phyloP scores from a whole-genome alignment of 1,140 invertebrate species.

The Hyposmocoma kahamanoa region DNA sequence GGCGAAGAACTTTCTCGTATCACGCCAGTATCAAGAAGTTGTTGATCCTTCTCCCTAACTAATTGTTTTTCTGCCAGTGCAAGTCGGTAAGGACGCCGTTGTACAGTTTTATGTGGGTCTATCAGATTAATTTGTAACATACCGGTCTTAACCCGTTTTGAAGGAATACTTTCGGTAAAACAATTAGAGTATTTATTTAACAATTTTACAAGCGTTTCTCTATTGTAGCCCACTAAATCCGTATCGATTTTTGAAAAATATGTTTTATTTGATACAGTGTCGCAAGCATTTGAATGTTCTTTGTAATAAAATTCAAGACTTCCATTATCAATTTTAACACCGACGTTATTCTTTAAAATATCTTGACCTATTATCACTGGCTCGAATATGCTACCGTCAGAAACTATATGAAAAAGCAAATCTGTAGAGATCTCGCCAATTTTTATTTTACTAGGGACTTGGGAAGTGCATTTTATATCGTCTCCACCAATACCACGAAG shows the following conservation, averaged over 20 bases:
- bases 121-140: constrained; percentile 14
- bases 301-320: constrained; percentile 13
- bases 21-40: constrained; percentile 15
- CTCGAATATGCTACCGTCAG: constrained; percentile 12
- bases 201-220: constrained; percentile 11
- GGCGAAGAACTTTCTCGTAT: constrained; percentile 17
- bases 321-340: constrained; percentile 20
- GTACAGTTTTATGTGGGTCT: constrained; percentile 16
- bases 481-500: not conserved
- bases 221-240: constrained; percentile 17
- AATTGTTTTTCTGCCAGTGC: constrained; percentile 22
- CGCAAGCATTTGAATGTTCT: constrained; percentile 12
- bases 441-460: not conserved
- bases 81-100: constrained; percentile 15
- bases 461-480: not conserved
- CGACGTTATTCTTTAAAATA: constrained; percentile 15
- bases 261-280: not conserved
- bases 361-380: constrained; percentile 23
- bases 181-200: constrained; percentile 13
- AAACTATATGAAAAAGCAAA: constrained; percentile 2
- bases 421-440: not conserved
- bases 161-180: constrained; percentile 14
- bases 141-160: constrained; percentile 12
- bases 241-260: constrained; percentile 20
- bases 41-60: constrained; percentile 16